A percentile compares a stretch with the other conserved stretches of the same genome.
phyloP scores from a whole-genome alignment of 2,797 vertebrate genomes.

The Anguilla marmorata region DNA sequence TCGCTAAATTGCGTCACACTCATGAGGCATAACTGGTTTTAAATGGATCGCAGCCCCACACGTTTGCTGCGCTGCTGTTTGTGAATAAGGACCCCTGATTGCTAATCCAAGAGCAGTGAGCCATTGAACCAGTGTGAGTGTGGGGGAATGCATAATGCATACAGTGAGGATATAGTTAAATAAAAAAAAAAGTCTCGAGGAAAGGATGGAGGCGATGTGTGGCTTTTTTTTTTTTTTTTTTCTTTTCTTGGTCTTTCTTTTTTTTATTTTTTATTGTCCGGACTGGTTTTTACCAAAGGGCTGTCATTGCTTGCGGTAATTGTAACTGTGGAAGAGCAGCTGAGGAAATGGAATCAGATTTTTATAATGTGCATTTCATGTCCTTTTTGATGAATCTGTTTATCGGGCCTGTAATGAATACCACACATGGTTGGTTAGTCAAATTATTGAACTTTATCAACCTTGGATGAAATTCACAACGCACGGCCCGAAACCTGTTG shows the following conservation, averaged over 20 bases:
- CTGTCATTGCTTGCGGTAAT: slow-evolving; percentile 15
- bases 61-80: slow-evolving; percentile 23
- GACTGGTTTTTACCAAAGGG: not conserved
- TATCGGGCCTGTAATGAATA: slow-evolving; percentile 76
- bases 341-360: slow-evolving; percentile 58
- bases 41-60: slow-evolving; percentile 7
- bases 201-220: slow-evolving; percentile 52
- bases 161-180: slow-evolving; percentile 69
- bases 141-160: slow-evolving; percentile 69
- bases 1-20: slow-evolving; percentile 2
- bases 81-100: slow-evolving; percentile 14
- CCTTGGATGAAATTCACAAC: slow-evolving; percentile 75
- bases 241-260: not conserved
- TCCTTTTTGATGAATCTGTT: slow-evolving; percentile 77
- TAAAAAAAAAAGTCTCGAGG: slow-evolving; percentile 70
- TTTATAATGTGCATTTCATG: slow-evolving; percentile 70
- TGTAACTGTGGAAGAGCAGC: slow-evolving; percentile 35
- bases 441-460: slow-evolving; percentile 79
- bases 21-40: not conserved
- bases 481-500: slow-evolving; percentile 68
- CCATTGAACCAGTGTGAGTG: not conserved
- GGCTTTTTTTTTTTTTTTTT: slow-evolving; percentile 39
- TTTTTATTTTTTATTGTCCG: not conserved
- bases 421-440: slow-evolving; percentile 78
- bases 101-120: not conserved